These are phyloP conservation scores for Mayetiola destructor DNA, from an alignment of 2,888 invertebrate genomes.

Conservation along the genomic window DNA sequence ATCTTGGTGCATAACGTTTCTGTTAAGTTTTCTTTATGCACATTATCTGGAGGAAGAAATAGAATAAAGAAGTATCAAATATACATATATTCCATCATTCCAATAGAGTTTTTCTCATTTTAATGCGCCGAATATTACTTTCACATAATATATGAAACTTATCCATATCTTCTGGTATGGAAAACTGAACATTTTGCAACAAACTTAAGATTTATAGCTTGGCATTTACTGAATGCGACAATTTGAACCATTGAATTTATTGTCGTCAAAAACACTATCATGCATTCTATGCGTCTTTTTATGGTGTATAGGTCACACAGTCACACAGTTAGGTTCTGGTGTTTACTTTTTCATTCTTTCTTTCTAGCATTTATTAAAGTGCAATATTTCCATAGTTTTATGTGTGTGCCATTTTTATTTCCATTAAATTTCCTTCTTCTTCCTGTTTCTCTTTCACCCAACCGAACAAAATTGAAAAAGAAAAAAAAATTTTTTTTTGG, in stretches of 20 bases:
- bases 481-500: neutral
- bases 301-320: neutral
- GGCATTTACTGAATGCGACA: slow-evolving; percentile 10
- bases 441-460: neutral
- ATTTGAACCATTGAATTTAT: slow-evolving; percentile 7
- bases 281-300: too few relatives aligned
- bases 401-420: neutral
- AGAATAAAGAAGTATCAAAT: too few relatives aligned
- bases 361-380: neutral
- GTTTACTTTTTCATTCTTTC: neutral
- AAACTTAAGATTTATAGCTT: slow-evolving; percentile 10
- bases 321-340: neutral
- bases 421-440: neutral
- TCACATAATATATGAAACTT: slow-evolving; percentile 3
- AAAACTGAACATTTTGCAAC: slow-evolving; percentile 12
- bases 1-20: too few relatives aligned
- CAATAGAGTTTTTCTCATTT: neutral
- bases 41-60: too few relatives aligned
- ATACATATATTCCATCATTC: too few relatives aligned
- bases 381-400: neutral
- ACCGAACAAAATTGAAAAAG: too few relatives aligned
- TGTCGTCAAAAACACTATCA: too few relatives aligned
- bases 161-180: neutral
- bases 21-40: too few relatives aligned
- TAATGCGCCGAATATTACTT: slow-evolving; percentile 9